A percentile compares a stretch with the other conserved stretches of the same genome.
Evolutionary conservation across 1,140 invertebrate genomes (phyloP).

Genomic region (Globodera rostochiensis): DNA sequence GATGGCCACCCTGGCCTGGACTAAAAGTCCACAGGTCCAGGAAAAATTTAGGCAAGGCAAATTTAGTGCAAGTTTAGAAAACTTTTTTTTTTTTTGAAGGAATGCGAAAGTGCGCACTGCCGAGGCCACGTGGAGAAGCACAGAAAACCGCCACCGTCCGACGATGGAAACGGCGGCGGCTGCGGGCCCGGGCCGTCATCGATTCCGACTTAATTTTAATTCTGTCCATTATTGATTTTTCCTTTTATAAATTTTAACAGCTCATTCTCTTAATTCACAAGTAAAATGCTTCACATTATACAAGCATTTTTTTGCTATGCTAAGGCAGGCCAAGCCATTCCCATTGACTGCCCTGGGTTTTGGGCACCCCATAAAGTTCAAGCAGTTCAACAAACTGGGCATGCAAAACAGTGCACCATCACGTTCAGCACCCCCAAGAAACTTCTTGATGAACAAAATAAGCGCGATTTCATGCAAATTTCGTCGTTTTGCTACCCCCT

Average conservation of each 20-base stretch:
- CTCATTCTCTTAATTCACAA: not conserved
- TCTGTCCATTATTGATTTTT: not conserved
- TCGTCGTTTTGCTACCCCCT: no score
- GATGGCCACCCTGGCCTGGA: no score
- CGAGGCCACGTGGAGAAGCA: slow-evolving; percentile 57
- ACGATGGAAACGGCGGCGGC: slow-evolving; percentile 43
- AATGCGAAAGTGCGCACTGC: slow-evolving; percentile 57
- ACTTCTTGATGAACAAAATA: no score
- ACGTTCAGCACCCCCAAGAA: no score
- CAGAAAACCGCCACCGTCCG: slow-evolving; percentile 42
- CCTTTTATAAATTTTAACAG: not conserved
- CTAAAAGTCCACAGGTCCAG: no score
- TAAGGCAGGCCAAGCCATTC: no score
- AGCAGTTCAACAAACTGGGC: no score
- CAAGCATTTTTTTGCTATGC: not conserved
- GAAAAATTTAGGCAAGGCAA: no score
- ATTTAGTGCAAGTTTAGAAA: not conserved
- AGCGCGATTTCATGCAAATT: no score
- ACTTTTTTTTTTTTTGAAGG: slow-evolving; percentile 27
- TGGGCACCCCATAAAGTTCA: no score
- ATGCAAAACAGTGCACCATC: no score
- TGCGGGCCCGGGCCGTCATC: slow-evolving; percentile 33
- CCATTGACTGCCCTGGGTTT: no score
- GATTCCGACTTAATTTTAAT: not conserved
- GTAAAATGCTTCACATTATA: not conserved